A percentile compares a stretch with the other conserved stretches of the same genome.
phyloP scores from a whole-genome alignment of 2,888 invertebrate species.

The Sycophila texana region DNA sequence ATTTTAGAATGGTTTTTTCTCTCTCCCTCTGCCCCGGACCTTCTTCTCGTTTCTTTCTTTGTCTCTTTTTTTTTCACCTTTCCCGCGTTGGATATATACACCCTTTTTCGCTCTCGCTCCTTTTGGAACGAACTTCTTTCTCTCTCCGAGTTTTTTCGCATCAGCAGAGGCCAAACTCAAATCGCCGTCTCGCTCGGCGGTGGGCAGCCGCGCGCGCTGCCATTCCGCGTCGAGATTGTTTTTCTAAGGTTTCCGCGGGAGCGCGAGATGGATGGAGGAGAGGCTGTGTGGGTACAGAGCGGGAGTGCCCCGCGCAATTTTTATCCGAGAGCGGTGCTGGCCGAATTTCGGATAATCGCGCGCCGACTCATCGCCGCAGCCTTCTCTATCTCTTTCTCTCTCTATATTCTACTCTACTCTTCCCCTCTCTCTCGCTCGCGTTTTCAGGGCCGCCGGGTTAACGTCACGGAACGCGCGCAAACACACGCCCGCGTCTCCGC shows the following conservation, averaged over 20 bases:
- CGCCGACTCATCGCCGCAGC: neutral
- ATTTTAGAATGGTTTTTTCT: slow-evolving; percentile 40
- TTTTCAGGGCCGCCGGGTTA: slow-evolving; percentile 76
- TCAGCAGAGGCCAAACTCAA: neutral
- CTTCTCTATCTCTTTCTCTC: neutral
- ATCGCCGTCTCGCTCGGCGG: neutral
- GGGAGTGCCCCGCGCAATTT: neutral
- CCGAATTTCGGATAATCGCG: neutral
- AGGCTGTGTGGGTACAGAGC: neutral
- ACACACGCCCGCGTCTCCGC: slow-evolving; percentile 48
- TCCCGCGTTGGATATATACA: neutral
- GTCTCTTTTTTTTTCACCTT: neutral
- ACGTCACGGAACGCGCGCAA: slow-evolving; percentile 69
- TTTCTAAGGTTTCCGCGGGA: neutral
- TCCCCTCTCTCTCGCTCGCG: slow-evolving; percentile 30
- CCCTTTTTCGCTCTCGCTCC: neutral
- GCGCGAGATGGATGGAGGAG: neutral
- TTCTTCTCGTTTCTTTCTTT: too few species aligned
- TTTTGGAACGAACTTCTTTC: too few species aligned
- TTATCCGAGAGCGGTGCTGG: neutral
- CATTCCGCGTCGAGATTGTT: neutral
- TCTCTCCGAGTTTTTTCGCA: neutral
- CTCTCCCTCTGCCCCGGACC: slow-evolving; percentile 1
- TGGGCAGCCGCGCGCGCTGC: neutral
- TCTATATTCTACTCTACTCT: neutral